Evolutionary conservation across 2,888 invertebrate species (phyloP).

Genomic region (Homarus gammarus): DNA sequence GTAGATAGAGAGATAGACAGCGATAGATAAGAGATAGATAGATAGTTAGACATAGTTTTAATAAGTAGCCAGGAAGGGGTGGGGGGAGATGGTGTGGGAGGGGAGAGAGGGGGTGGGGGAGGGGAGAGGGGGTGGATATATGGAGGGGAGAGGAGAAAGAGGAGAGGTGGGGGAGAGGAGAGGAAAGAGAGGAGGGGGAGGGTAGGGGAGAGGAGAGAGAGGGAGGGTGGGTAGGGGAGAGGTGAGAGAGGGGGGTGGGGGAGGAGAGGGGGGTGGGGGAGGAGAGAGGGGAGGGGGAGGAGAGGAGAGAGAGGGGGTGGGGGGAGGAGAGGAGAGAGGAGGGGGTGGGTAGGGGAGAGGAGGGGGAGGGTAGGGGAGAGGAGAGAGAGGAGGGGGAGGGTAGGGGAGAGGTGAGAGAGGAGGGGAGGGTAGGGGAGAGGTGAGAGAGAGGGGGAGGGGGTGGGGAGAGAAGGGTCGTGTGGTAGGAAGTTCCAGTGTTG

Average conservation of each 20-base stretch:
- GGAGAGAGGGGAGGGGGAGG: neutral
- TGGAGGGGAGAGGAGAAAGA: neutral
- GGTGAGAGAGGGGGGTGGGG: constrained; percentile 15
- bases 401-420: constrained; percentile 41
- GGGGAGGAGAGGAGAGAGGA: neutral
- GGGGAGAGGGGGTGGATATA: no score
- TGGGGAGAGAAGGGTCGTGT: no score
- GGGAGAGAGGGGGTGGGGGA: neutral
- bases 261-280: neutral
- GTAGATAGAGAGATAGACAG: neutral
- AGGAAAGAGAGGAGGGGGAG: neutral
- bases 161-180: neutral
- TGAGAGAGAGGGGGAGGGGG: constrained; percentile 10
- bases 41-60: no score
- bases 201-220: neutral
- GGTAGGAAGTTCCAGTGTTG: no score
- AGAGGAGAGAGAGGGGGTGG: constrained; percentile 11
- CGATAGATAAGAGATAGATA: neutral
- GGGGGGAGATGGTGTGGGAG: neutral
- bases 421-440: constrained; percentile 53
- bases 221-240: neutral
- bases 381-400: constrained; percentile 51
- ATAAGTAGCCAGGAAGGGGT: neutral
- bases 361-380: constrained; percentile 49
- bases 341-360: constrained; percentile 35